phyloP scores from a whole-genome alignment of 2,113 vertebrate species.

The Chaetura pelagica region DNA sequence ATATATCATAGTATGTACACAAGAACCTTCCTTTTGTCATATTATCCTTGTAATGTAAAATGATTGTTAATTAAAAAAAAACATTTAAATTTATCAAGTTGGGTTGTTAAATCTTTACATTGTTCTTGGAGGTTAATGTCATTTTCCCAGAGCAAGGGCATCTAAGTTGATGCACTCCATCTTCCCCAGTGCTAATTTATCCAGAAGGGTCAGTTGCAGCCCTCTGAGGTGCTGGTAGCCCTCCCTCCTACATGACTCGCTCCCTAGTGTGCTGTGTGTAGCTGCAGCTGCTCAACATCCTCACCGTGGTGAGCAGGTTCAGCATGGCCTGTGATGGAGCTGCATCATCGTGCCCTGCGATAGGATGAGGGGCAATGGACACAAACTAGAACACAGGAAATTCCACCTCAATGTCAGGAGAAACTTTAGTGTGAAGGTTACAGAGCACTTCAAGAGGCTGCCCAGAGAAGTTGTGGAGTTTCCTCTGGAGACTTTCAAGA shows the following conservation, averaged over 20 bases:
- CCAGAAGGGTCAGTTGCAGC: background rate
- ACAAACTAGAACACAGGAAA: too few species aligned
- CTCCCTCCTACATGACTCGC: background rate
- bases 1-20: conserved; percentile 83
- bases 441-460: too few species aligned
- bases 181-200: background rate
- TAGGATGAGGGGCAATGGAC: too few species aligned
- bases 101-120: background rate
- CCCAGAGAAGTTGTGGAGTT: too few species aligned
- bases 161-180: background rate
- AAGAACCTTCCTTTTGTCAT: conserved; percentile 80
- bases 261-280: background rate
- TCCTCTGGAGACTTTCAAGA: too few species aligned
- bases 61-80: conserved; percentile 83
- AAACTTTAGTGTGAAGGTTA: too few species aligned
- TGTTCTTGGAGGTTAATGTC: background rate
- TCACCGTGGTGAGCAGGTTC: background rate
- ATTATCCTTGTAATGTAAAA: conserved; percentile 84
- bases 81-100: conserved; percentile 67
- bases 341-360: too few species aligned
- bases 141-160: background rate
- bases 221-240: background rate
- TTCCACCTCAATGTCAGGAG: too few species aligned
- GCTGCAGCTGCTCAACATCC: background rate
- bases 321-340: background rate